Conservation (phyloP, 53 echinoderm and acorn worm species). For the Luidia sarsii region DNA sequence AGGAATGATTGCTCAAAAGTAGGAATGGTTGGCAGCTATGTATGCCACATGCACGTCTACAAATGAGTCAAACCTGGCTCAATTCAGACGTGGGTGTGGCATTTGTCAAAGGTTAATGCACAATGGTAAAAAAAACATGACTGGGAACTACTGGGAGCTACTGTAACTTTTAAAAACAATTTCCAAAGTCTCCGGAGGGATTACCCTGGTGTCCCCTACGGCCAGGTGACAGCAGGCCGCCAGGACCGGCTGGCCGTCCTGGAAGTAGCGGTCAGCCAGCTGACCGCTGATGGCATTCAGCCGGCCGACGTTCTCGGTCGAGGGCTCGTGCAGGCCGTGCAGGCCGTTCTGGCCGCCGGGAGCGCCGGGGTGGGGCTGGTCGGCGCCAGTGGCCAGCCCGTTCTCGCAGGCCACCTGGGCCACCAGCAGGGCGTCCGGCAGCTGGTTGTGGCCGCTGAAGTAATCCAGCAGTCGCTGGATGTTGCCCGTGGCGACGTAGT, state of each 20-base stretch:
- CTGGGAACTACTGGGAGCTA: no score
- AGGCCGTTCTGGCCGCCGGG: slow-evolving; percentile 57
- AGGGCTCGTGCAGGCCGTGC: slow-evolving; percentile 33
- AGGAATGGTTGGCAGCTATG: no score
- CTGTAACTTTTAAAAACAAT: neutral
- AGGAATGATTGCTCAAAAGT: no score
- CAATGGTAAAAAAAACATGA: no score
- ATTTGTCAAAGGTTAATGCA: no score
- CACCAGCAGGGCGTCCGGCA: slow-evolving; percentile 72
- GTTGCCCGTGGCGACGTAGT: slow-evolving; percentile 73
- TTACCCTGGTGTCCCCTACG: slow-evolving; percentile 79
- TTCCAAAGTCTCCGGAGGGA: neutral
- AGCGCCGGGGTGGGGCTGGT: neutral
- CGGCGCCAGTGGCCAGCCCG: slow-evolving; percentile 6
- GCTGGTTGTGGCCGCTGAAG: slow-evolving; percentile 64
- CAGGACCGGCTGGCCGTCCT: slow-evolving; percentile 81
- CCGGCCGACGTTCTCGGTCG: slow-evolving; percentile 14
- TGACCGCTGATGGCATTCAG: slow-evolving; percentile 35
- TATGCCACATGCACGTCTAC: no score
- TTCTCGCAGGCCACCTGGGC: slow-evolving; percentile 83
- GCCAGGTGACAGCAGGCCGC: slow-evolving; percentile 97
- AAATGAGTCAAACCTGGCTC: no score
- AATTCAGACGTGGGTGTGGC: no score
- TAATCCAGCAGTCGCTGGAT: slow-evolving; percentile 63
- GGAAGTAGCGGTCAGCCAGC: slow-evolving; percentile 80